Evolutionary conservation across 1,140 invertebrate genomes (phyloP), one percentile per base, ranked within the genome.

Genomic region (Atta cephalotes): DNA sequence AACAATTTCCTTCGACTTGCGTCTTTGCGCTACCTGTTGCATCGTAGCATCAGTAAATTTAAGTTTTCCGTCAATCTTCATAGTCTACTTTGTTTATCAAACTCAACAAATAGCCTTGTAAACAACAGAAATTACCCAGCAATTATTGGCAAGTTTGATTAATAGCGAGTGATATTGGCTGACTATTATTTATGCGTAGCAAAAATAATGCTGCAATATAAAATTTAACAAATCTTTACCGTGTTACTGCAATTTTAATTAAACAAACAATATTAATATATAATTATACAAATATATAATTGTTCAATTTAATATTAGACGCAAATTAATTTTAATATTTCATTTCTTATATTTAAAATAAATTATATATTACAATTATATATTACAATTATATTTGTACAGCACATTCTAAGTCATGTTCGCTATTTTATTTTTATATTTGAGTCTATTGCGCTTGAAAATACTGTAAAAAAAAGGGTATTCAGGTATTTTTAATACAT

Each of bases 21-120:
- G 77, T 87, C 85, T 87, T 91, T 81, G 84, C 84, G 82, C 58
- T 81, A 93, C 92, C 92, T 93, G 92, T 93, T 93, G 91, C 91
- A 76, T 84, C 62, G 35, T 28, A 49, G 56, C 45, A 60, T 74
- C 25, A 45, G 45, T 39, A 62, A 21, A 63, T 74, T 74, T 71
- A 25, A 81, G 56, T 56, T 74, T 74, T 49, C 56, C 39, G 39
- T 63, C 68, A 74, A 84, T 84, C 56, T 84, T 63, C 56, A 45
- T 21, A 74, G 56, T 63, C 58, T 28, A 62, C 39, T 84, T 76
- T 76, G 70, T 74, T 74, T 74, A 35, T 84, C 70, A 62, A 51
- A 14, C 18, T 58, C 25, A 39, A 62, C 45, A n/a, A 62, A 35
- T 45, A 45, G 18, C n/a, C 39, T 74, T 25, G 80, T 51, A 84